phyloP scores from a whole-genome alignment of 1,140 invertebrate genomes.

The Nephotettix cincticeps region DNA sequence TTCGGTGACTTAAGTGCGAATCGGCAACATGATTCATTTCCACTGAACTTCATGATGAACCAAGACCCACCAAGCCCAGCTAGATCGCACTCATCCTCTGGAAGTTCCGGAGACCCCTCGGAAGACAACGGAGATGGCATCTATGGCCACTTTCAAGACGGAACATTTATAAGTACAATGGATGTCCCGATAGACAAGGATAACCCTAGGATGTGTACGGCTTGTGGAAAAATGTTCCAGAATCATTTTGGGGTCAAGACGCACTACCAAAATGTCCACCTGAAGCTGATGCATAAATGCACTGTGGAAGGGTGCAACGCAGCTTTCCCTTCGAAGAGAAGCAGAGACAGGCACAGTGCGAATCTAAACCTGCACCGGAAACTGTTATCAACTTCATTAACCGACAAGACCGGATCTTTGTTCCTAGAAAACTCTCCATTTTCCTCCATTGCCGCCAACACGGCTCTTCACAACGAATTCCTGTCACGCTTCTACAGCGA shows the following conservation, averaged over 20 bases:
- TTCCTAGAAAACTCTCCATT: slow-evolving; percentile 39
- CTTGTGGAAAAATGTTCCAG: slow-evolving; percentile 91
- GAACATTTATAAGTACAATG: slow-evolving; percentile 67
- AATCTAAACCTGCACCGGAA: slow-evolving; percentile 91
- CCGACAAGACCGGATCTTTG: slow-evolving; percentile 32
- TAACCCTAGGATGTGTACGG: slow-evolving; percentile 82
- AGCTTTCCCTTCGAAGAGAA: slow-evolving; percentile 92
- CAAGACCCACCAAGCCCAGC: slow-evolving; percentile 54
- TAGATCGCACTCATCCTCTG: slow-evolving; percentile 53
- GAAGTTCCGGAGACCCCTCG: slow-evolving; percentile 55
- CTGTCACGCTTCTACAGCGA: slow-evolving; percentile 80
- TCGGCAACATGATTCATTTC: slow-evolving; percentile 51
- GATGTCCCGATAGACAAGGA: slow-evolving; percentile 83
- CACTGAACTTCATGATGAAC: slow-evolving; percentile 49
- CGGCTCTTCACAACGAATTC: slow-evolving; percentile 69
- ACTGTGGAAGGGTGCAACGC: slow-evolving; percentile 95
- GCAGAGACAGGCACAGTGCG: slow-evolving; percentile 88
- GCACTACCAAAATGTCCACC: slow-evolving; percentile 94
- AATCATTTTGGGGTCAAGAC: slow-evolving; percentile 95
- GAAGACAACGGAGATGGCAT: slow-evolving; percentile 60
- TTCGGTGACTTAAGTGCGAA: slow-evolving; percentile 57
- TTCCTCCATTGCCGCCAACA: slow-evolving; percentile 50
- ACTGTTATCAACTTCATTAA: slow-evolving; percentile 70
- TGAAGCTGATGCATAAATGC: slow-evolving; percentile 95
- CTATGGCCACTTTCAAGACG: slow-evolving; percentile 70